A percentile compares a stretch with the other conserved stretches of the same genome.
These are phyloP conservation scores for Leucophenga varia DNA, from an alignment of 1,140 invertebrate species.

Conservation along the genomic window DNA sequence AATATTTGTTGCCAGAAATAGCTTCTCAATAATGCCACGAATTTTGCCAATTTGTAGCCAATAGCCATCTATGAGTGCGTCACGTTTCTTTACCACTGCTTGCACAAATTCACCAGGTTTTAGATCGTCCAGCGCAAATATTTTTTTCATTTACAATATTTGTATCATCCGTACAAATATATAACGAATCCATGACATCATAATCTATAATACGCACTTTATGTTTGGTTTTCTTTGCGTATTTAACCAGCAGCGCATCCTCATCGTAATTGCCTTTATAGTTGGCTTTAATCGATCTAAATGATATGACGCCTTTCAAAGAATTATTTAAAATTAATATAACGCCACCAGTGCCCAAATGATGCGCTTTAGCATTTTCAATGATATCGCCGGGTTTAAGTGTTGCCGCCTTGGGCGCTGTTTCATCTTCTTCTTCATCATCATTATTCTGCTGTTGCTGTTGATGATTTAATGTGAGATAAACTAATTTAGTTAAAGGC, in stretches of 20 bases:
- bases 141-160: slow-evolving; percentile 59
- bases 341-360: slow-evolving; percentile 59
- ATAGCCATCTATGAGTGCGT: slow-evolving; percentile 49
- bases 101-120: slow-evolving; percentile 59
- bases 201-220: slow-evolving; percentile 63
- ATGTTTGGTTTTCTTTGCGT: slow-evolving; percentile 59
- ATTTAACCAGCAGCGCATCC: slow-evolving; percentile 56
- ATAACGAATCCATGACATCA: slow-evolving; percentile 61
- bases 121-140: slow-evolving; percentile 59
- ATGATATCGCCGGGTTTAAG: slow-evolving; percentile 60
- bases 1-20: slow-evolving; percentile 30
- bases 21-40: slow-evolving; percentile 39
- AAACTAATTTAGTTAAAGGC: slow-evolving; percentile 68
- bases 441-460: slow-evolving; percentile 3
- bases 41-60: slow-evolving; percentile 37
- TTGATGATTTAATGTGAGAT: slow-evolving; percentile 58
- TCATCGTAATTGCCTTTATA: slow-evolving; percentile 56
- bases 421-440: slow-evolving; percentile 17
- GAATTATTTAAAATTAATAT: slow-evolving; percentile 60
- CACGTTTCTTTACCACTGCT: slow-evolving; percentile 55
- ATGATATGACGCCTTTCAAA: slow-evolving; percentile 61
- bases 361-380: slow-evolving; percentile 58
- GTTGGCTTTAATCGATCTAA: slow-evolving; percentile 57
- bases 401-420: slow-evolving; percentile 11
- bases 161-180: slow-evolving; percentile 63